Percentiles rank a stretch among this genome's conserved stretches.
Conservation (phyloP, 2,113 vertebrate species). For the Pongo abelii region DNA sequence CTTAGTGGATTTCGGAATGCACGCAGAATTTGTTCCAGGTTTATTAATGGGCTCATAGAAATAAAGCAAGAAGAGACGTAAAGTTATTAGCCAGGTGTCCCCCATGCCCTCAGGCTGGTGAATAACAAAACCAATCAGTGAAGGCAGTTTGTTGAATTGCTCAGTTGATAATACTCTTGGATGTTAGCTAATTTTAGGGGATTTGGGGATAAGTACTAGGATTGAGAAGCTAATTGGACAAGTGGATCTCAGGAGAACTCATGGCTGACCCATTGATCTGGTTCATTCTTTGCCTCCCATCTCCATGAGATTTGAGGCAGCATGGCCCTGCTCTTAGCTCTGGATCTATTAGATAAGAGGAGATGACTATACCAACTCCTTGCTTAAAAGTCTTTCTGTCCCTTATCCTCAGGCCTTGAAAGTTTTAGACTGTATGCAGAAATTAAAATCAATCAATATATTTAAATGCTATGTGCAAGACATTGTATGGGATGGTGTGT, state of each 20-base stretch:
- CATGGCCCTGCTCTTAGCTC: neutral
- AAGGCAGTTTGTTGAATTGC: neutral
- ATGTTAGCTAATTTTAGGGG: neutral
- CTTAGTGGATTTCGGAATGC: slow-evolving; percentile 24
- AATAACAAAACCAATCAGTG: neutral
- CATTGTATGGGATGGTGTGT: neutral
- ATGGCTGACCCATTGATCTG: neutral
- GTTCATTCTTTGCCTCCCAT: neutral
- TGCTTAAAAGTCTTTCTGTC: neutral
- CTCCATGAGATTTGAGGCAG: neutral
- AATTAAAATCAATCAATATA: neutral
- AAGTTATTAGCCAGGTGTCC: neutral
- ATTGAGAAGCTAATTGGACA: neutral
- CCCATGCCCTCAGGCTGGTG: neutral
- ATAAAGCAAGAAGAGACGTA: neutral
- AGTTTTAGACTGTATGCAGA: neutral
- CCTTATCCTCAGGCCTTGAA: neutral
- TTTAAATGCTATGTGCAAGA: neutral
- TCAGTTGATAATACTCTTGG: neutral
- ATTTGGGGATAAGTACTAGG: neutral
- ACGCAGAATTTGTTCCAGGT: neutral
- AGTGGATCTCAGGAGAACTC: neutral
- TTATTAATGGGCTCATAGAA: neutral
- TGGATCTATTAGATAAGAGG: neutral
- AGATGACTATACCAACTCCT: neutral